Base-by-base conservation (phyloP, 2,888 invertebrate genomes). In the Psylliodes chrysocephalus region DNA sequence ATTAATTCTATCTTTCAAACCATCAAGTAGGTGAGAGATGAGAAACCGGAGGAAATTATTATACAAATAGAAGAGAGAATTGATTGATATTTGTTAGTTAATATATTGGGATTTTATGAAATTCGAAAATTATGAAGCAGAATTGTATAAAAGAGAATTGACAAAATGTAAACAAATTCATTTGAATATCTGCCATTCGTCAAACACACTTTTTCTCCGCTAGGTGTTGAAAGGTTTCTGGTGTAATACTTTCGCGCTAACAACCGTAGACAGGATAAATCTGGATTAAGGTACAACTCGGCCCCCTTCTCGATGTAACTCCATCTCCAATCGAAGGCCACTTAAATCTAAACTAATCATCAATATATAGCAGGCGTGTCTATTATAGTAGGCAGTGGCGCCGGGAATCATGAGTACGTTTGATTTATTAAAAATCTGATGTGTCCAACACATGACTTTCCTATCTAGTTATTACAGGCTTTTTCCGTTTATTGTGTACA, bases 271-370 rank as follows among this genome's bases (percentile, higher is more conserved):
- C 57, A 25, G 56, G 57, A 53, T 54, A 67, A 67, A 64, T 53
- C 60, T 44, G 68, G 63, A 68, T 68, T 63, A 68, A 53, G 68
- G 22, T 22, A 22, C 63, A 61, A 59, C 55, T 57, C 61, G 55
- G 68, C 35, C 51, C n/a, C 30, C 42, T 52, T 25, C 42, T 61
- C 63, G 52, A 53, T 54, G 63, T 61, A 63, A 63, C 55, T 19
- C 25, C 61, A 66, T 63, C 56, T 51, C 46, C 19, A 15, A 68
- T 66, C 57, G 54, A 59, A 63, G 65, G 61, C 55, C 63, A 63
- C 54, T 67, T 67, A 35, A 64, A 66, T 62, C 22, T 38, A 22
- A 53, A 14, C 22, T 33, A 38, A 53, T 53, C 53, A 35, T 14
- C 53, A 38, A 53, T 53, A 53, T 38, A 38, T 15, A 38, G 14